Evolutionary conservation across 2,888 invertebrate genomes (phyloP).

Genomic region (Acrobasis suavella): DNA sequence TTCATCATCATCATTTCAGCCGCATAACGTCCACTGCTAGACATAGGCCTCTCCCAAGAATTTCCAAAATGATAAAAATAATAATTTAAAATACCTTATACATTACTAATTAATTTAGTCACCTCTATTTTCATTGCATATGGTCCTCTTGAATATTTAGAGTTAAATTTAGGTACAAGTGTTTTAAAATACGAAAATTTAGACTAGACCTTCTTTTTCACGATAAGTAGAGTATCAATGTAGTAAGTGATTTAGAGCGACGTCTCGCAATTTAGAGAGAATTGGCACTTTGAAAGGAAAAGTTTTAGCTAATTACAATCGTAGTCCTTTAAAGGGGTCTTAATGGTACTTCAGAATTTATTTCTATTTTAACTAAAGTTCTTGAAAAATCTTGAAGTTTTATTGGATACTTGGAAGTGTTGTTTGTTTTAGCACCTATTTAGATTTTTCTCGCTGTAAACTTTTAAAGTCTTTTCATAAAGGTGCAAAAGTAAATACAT

Average conservation of each 20-base stretch:
- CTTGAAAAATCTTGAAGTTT: not conserved
- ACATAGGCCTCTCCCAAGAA: too few relatives aligned
- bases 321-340: constrained; percentile 1
- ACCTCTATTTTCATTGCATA: too few relatives aligned
- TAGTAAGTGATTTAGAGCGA: constrained; percentile 1
- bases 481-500: too few relatives aligned
- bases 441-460: too few relatives aligned
- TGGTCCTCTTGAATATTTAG: not conserved
- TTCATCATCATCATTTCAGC: too few relatives aligned
- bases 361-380: not conserved
- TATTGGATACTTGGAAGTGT: not conserved
- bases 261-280: constrained; percentile 13
- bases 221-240: constrained; percentile 5
- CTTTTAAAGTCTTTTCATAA: too few relatives aligned
- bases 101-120: too few relatives aligned
- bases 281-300: constrained; percentile 7
- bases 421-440: too few relatives aligned
- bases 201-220: not conserved
- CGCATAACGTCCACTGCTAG: too few relatives aligned
- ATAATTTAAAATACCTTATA: too few relatives aligned
- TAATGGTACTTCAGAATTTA: not conserved
- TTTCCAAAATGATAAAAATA: too few relatives aligned
- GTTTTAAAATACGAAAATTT: not conserved
- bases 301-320: constrained; percentile 11
- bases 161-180: not conserved